A percentile compares a stretch with the other conserved stretches of the same genome.
Conservation (phyloP, 1,140 invertebrate genomes). For the Drosophila bipectinata region DNA sequence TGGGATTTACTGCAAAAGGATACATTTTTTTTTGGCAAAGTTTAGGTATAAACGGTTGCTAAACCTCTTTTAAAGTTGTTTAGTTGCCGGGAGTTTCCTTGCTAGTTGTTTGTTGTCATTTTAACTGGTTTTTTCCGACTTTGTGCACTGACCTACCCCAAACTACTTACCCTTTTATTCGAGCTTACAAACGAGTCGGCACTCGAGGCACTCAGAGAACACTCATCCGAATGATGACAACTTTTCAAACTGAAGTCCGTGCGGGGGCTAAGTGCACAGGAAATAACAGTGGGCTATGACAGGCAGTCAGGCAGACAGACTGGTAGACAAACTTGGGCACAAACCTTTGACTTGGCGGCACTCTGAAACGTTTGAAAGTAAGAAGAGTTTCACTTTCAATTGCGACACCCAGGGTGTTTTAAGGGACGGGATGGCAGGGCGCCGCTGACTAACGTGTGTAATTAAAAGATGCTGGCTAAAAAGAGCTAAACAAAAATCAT, state of each 20-base stretch:
- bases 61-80: not conserved
- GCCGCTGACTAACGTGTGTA: slow-evolving; percentile 55
- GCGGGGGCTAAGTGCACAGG: slow-evolving; percentile 13
- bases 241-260: slow-evolving; percentile 23
- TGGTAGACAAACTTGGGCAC: slow-evolving; percentile 17
- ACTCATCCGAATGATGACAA: slow-evolving; percentile 21
- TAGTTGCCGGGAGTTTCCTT: not conserved
- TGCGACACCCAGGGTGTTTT: slow-evolving; percentile 52
- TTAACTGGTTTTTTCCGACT: not conserved
- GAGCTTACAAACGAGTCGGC: slow-evolving; percentile 19
- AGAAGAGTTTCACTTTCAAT: slow-evolving; percentile 80
- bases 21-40: not conserved
- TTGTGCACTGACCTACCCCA: slow-evolving; percentile 33
- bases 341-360: slow-evolving; percentile 24
- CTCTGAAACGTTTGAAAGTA: slow-evolving; percentile 45
- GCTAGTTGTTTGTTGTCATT: not conserved
- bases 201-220: slow-evolving; percentile 10
- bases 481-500: slow-evolving; percentile 39
- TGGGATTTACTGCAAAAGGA: not conserved
- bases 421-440: not conserved
- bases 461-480: slow-evolving; percentile 65
- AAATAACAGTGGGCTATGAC: slow-evolving; percentile 6
- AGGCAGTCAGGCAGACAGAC: not conserved
- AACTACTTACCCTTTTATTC: slow-evolving; percentile 1
- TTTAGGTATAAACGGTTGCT: not conserved